Percentiles rank a stretch among this genome's conserved stretches.
These are phyloP conservation scores for Pseudopodoces humilis DNA, from an alignment of 2,113 vertebrate species.

Conservation along the genomic window DNA sequence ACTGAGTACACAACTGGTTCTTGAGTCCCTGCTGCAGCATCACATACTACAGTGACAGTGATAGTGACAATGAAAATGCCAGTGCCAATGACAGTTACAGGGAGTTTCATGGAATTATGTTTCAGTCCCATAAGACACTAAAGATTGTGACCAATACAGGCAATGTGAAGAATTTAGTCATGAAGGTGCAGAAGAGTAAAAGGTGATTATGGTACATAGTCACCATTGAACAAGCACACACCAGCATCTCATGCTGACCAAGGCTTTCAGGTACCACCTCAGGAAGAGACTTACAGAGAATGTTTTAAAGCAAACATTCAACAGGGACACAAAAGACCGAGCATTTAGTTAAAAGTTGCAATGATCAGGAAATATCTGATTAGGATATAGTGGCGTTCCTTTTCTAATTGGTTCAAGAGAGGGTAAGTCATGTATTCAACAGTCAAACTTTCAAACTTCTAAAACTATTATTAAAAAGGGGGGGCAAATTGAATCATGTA, in stretches of 20 bases:
- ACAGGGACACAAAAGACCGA: background rate
- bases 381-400: background rate
- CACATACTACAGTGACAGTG: background rate
- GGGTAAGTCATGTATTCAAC: background rate
- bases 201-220: too few species aligned
- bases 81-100: background rate
- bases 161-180: background rate
- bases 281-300: background rate
- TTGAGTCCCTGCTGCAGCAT: background rate
- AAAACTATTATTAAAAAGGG: background rate
- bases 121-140: background rate
- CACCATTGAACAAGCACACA: background rate
- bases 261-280: background rate
- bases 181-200: background rate
- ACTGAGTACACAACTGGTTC: background rate
- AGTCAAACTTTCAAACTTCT: background rate
- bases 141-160: background rate
- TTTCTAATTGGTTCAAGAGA: background rate
- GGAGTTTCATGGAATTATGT: background rate
- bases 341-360: background rate
- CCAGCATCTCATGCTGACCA: background rate
- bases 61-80: background rate
- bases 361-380: background rate
- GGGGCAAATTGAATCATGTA: rapidly evolving
- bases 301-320: background rate